phyloP scores from a whole-genome alignment of 1,140 invertebrate genomes.

The Neelides sp. region DNA sequence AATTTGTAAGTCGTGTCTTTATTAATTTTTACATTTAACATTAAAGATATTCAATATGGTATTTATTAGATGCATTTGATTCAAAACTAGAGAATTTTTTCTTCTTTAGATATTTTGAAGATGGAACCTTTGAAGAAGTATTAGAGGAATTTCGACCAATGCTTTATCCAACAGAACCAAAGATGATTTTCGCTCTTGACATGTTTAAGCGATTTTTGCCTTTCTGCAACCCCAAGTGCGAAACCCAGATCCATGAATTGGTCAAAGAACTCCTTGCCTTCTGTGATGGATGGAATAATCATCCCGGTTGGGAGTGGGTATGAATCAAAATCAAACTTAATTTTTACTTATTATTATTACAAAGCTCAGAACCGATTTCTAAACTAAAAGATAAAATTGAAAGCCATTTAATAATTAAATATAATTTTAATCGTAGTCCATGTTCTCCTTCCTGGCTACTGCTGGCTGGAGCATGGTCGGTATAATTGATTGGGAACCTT shows the following conservation, averaged over 20 bases:
- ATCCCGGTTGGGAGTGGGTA: slow-evolving; percentile 55
- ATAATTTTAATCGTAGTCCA: slow-evolving; percentile 40
- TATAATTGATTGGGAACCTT: slow-evolving; percentile 72
- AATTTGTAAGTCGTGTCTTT: slow-evolving; percentile 15
- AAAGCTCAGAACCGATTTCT: no score
- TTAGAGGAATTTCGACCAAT: slow-evolving; percentile 66
- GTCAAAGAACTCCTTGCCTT: slow-evolving; percentile 39
- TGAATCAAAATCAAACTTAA: slow-evolving; percentile 33
- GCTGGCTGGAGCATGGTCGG: slow-evolving; percentile 64
- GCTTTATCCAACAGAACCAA: slow-evolving; percentile 54
- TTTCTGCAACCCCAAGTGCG: slow-evolving; percentile 47
- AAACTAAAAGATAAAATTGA: background rate
- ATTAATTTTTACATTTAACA: background rate
- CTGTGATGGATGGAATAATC: slow-evolving; percentile 52
- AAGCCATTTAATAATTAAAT: background rate
- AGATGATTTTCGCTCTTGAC: slow-evolving; percentile 47
- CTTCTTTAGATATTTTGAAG: slow-evolving; percentile 54
- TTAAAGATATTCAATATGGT: background rate
- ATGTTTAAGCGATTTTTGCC: slow-evolving; percentile 65
- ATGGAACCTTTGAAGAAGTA: slow-evolving; percentile 70
- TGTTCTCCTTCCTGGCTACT: slow-evolving; percentile 58
- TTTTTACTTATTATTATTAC: slow-evolving; percentile 18
- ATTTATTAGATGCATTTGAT: background rate
- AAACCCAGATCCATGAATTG: slow-evolving; percentile 61
- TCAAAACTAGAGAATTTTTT: background rate